phyloP scores from a whole-genome alignment of 2,888 invertebrate species.

The Catocala fraxini region DNA sequence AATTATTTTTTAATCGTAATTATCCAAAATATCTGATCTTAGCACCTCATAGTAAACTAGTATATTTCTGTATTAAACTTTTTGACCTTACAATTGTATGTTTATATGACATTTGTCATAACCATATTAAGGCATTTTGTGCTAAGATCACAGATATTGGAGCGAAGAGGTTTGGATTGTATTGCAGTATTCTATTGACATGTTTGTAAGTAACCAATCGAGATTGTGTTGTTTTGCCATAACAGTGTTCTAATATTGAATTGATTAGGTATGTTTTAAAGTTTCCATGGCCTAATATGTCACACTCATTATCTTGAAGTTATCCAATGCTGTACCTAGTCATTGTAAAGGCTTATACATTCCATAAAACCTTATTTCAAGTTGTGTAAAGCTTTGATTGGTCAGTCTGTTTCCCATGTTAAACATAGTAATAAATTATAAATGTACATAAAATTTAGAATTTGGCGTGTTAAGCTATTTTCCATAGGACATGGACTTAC shows the following conservation, averaged over 20 bases:
- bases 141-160: constrained; percentile 73
- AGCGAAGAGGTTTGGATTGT: constrained; percentile 65
- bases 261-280: constrained; percentile 69
- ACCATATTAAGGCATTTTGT: constrained; percentile 59
- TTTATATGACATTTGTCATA: constrained; percentile 44
- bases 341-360: constrained; percentile 82
- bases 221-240: constrained; percentile 68
- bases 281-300: constrained; percentile 44
- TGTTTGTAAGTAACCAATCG: constrained; percentile 63
- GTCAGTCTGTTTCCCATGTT: constrained; percentile 61
- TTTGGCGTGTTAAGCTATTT: constrained; percentile 53
- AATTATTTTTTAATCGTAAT: constrained; percentile 54
- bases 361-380: constrained; percentile 80
- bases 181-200: constrained; percentile 80
- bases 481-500: constrained; percentile 52
- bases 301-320: constrained; percentile 25
- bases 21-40: constrained; percentile 72
- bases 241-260: constrained; percentile 70
- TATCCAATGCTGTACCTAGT: constrained; percentile 71
- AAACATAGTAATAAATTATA: constrained; percentile 51
- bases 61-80: constrained; percentile 45
- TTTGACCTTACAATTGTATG: constrained; percentile 45
- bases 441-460: constrained; percentile 62
- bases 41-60: constrained; percentile 60
- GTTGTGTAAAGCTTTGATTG: constrained; percentile 75